phyloP scores from a whole-genome alignment of 1,140 invertebrate genomes.

The Drosophila neocordata region DNA sequence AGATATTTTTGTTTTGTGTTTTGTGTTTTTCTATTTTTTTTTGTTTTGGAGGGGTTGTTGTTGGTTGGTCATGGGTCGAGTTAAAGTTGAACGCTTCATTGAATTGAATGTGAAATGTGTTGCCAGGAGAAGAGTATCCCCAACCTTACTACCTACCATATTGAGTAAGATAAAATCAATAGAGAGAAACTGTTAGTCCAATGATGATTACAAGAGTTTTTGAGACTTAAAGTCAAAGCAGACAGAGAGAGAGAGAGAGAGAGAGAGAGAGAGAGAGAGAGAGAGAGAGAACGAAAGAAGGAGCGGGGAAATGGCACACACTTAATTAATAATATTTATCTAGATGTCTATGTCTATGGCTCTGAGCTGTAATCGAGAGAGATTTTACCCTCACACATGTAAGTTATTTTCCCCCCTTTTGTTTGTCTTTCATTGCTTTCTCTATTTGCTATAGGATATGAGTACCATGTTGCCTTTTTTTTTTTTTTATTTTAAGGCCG shows the following conservation, averaged over 20 bases:
- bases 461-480: conserved; percentile 9
- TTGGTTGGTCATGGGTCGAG: conserved; percentile 14
- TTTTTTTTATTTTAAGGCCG: background rate
- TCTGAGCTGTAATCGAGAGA: conserved; percentile 16
- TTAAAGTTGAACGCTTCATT: conserved; percentile 65
- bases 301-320: conserved; percentile 5
- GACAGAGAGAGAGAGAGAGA: background rate
- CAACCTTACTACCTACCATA: conserved; percentile 1
- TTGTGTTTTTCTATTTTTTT: conserved; percentile 2
- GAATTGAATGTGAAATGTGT: conserved; percentile 61
- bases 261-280: background rate
- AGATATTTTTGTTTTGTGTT: no score
- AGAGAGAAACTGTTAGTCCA: conserved; percentile 31
- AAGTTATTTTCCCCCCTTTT: conserved; percentile 37
- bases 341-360: conserved; percentile 22
- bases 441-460: conserved; percentile 51
- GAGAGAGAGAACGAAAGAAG: background rate
- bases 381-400: conserved; percentile 9
- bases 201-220: conserved; percentile 55
- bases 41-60: conserved; percentile 1
- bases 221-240: conserved; percentile 39
- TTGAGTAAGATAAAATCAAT: conserved; percentile 63
- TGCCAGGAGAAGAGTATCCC: background rate
- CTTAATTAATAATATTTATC: conserved; percentile 61
- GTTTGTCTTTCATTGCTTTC: conserved; percentile 71